A percentile compares a stretch with the other conserved stretches of the same genome.
These are phyloP conservation scores for Acanthurus leucopareius DNA, from an alignment of 2,797 vertebrate species.

Conservation along the genomic window DNA sequence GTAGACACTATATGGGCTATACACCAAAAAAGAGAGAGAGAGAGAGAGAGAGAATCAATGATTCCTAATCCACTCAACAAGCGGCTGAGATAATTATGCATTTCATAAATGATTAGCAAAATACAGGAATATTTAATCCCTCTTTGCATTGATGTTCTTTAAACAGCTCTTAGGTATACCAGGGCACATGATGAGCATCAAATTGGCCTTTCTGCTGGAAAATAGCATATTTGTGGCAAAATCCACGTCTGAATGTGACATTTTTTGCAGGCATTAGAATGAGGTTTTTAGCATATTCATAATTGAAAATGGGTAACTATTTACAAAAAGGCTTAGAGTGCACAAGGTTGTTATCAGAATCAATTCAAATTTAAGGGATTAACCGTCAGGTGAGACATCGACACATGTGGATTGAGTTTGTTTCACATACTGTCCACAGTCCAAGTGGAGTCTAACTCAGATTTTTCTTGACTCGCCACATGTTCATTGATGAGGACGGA, in stretches of 20 bases:
- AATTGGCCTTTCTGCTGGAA: constrained; percentile 83
- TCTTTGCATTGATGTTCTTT: constrained; percentile 84
- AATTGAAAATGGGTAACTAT: constrained; percentile 79
- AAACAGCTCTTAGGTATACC: constrained; percentile 80
- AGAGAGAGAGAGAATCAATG: constrained; percentile 75
- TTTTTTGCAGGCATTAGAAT: constrained; percentile 65
- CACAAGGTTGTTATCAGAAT: constrained; percentile 46
- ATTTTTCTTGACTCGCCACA: not conserved
- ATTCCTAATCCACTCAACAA: constrained; percentile 86
- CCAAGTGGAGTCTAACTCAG: constrained; percentile 3
- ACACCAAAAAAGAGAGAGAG: constrained; percentile 49
- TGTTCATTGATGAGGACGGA: constrained; percentile 1
- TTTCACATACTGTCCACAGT: constrained; percentile 18
- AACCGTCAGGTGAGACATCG: constrained; percentile 37
- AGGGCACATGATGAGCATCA: constrained; percentile 83
- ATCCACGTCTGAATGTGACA: constrained; percentile 73
- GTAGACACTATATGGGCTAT: constrained; percentile 76
- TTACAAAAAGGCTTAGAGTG: constrained; percentile 70
- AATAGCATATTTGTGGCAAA: constrained; percentile 81
- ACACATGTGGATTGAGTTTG: constrained; percentile 26
- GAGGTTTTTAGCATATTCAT: constrained; percentile 73
- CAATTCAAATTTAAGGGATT: constrained; percentile 59
- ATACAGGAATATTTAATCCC: constrained; percentile 88
- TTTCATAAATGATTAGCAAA: constrained; percentile 88
- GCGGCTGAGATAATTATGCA: constrained; percentile 87